Evolutionary conservation across 2,888 invertebrate genomes (phyloP), one percentile per base, ranked within the genome.

Genomic region (Parnassius smintheus): DNA sequence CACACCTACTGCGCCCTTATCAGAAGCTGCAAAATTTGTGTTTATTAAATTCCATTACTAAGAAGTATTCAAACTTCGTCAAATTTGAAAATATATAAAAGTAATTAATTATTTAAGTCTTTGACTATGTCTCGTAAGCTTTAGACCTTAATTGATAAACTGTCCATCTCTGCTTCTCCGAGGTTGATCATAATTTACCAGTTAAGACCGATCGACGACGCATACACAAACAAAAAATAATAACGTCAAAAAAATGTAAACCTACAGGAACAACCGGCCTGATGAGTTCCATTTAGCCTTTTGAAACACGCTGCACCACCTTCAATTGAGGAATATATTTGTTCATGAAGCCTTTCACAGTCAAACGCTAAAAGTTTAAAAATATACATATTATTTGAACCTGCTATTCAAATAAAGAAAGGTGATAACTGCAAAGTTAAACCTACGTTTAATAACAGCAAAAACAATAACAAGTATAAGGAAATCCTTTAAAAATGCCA

Each of bases 181-280:
- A 35, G 35, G 35, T 35, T 35, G 4, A 35, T 35, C 35, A 4
- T 4, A 35, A 35, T 35, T 35, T 35, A 35, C 35, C 35, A 35
- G 7, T 35, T 35, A 35, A 25, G 4, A 35, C 7, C 35, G 35
- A 35, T 35, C 35, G 35, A 35, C 35, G 4, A 35, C 7, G 4
- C 7, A 35, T 35, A 35, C 35, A 35, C 7, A 7, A 35, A 35
- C 35, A 7, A 35, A 35, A 35, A 35, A 35, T 35, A 35, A 35
- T 35, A 4, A 35, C 35, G 7, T 7, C 35, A 35, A 35, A 35
- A 25, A 35, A 35, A 35, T 7, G 18, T 13, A 59, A 63, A 93
- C 96, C 94, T 93, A 98, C 98, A 98, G 59, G 97, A 95, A 85
- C 99, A 99, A 66, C 99, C 99, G 71, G 96, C 95, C 88, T 98